Evolutionary conservation across 2,888 invertebrate species (phyloP).

Genomic region (Tortricodes alternella): DNA sequence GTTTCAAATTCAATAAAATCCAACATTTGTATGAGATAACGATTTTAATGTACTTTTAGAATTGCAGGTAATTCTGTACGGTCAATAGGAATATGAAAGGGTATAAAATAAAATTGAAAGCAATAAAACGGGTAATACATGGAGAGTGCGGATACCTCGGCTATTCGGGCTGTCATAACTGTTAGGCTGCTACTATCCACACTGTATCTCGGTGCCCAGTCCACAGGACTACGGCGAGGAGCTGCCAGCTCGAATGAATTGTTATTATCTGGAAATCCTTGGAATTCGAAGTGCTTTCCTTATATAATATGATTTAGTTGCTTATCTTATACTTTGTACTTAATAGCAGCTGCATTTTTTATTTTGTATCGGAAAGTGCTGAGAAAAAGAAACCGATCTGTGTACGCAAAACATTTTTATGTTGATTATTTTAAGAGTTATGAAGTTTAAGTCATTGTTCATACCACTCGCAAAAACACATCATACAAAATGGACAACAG

Average conservation of each 20-base stretch:
- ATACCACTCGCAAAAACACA: no score
- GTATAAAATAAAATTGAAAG: slow-evolving; percentile 74
- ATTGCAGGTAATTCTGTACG: slow-evolving; percentile 49
- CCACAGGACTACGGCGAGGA: slow-evolving; percentile 18
- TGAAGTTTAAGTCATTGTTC: no score
- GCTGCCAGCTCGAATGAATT: slow-evolving; percentile 18
- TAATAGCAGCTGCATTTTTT: no score
- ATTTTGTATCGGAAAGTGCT: no score
- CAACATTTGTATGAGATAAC: slow-evolving; percentile 41
- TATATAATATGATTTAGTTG: not conserved
- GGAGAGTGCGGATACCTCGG: slow-evolving; percentile 39
- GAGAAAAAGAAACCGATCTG: no score
- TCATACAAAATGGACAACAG: no score
- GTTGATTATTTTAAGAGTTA: no score
- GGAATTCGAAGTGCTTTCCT: not conserved
- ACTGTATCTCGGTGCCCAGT: slow-evolving; percentile 8
- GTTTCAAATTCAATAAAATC: slow-evolving; percentile 36
- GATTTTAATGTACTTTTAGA: slow-evolving; percentile 53
- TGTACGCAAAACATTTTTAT: no score
- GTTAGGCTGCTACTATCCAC: slow-evolving; percentile 32
- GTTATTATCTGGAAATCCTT: slow-evolving; percentile 1
- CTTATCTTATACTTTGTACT: not conserved
- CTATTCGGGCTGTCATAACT: slow-evolving; percentile 53
- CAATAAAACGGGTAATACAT: slow-evolving; percentile 69
- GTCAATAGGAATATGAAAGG: slow-evolving; percentile 59